Evolutionary conservation across 1,140 invertebrate species (phyloP).

Genomic region (Euwallacea similis): DNA sequence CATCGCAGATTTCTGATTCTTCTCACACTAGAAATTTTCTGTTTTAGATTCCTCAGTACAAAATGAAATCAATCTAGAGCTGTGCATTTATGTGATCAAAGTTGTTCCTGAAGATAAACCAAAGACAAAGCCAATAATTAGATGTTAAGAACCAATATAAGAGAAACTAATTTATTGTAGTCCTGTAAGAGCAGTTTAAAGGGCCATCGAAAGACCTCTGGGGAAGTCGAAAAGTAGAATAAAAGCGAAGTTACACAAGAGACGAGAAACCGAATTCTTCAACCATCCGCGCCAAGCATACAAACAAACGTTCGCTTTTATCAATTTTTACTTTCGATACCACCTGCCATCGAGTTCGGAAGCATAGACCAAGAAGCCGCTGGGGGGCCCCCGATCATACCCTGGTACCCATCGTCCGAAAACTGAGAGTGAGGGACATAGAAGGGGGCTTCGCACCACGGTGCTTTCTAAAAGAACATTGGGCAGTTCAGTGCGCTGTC

Average conservation of each 20-base stretch:
- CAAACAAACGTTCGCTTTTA: constrained; percentile 31
- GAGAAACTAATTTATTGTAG: too few species aligned
- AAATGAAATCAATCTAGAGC: too few species aligned
- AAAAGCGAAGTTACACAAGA: constrained; percentile 1
- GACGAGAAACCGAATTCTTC: constrained; percentile 17
- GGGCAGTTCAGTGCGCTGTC: constrained; percentile 62
- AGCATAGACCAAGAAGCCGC: constrained; percentile 4
- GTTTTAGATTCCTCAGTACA: too few species aligned
- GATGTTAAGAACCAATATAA: too few species aligned
- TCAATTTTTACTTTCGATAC: constrained; percentile 32
- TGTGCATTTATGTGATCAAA: neutral
- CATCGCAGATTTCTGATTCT: too few species aligned
- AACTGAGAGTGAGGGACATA: constrained; percentile 15
- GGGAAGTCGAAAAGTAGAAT: too few species aligned
- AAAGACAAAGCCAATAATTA: neutral
- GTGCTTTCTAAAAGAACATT: constrained; percentile 34
- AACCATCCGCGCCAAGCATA: constrained; percentile 17
- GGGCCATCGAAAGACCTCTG: too few species aligned
- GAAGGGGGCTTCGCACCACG: constrained; percentile 24
- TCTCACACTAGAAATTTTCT: too few species aligned
- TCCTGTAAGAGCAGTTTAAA: too few species aligned
- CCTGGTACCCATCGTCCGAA: neutral
- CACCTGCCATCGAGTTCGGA: constrained; percentile 20
- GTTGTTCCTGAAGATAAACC: neutral
- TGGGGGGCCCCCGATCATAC: constrained; percentile 22